These are phyloP conservation scores for Loxodonta africana DNA, from an alignment of 2,113 vertebrate species.

Conservation along the genomic window DNA sequence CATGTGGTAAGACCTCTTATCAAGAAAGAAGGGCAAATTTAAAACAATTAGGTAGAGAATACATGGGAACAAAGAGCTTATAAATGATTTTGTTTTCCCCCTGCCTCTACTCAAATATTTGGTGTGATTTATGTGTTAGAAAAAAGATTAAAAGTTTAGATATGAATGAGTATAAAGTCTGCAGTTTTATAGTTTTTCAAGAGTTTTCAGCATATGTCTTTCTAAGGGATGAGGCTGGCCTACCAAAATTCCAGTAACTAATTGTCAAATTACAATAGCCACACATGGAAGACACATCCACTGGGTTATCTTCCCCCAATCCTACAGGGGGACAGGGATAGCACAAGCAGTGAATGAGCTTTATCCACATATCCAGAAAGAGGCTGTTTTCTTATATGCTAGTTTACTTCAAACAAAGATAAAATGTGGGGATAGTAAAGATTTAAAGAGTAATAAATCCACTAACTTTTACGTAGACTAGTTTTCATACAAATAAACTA, in stretches of 20 bases:
- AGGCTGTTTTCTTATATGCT: neutral
- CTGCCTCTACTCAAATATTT: neutral
- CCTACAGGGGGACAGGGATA: neutral
- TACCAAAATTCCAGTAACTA: neutral
- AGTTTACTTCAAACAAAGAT: neutral
- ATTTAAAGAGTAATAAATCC: neutral
- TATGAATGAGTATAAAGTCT: neutral
- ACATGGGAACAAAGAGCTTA: neutral
- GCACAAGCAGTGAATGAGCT: neutral
- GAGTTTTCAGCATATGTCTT: neutral
- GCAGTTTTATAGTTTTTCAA: neutral
- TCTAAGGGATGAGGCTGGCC: neutral
- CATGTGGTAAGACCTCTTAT: neutral
- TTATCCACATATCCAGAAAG: neutral
- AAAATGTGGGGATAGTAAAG: neutral
- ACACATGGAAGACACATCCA: neutral
- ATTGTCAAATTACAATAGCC: neutral
- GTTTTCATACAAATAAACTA: slow-evolving; percentile 40
- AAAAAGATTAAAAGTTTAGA: neutral
- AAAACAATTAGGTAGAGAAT: neutral
- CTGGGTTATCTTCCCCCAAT: neutral
- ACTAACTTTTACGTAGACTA: slow-evolving; percentile 34
- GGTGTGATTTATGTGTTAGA: neutral
- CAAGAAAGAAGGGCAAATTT: neutral
- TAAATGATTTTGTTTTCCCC: neutral